Conservation (phyloP, 2,888 invertebrate species). For the Epinotia nisella region DNA sequence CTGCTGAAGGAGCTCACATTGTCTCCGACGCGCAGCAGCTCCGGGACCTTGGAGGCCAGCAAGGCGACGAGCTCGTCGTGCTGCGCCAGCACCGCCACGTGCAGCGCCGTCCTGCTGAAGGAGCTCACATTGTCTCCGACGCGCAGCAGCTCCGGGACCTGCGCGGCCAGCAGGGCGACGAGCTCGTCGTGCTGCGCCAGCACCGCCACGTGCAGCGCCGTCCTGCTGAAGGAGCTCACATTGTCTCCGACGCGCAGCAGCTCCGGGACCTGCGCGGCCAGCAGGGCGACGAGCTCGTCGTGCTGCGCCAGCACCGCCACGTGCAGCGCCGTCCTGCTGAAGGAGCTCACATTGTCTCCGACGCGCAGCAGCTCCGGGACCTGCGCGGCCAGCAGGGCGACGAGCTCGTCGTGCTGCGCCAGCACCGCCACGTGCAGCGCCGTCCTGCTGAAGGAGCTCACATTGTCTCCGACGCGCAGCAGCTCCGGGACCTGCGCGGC, state of each 20-base stretch:
- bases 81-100: constrained; percentile 94
- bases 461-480: constrained; percentile 92
- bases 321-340: constrained; percentile 92
- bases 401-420: constrained; percentile 92
- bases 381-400: constrained; percentile 89
- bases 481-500: constrained; percentile 89
- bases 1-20: constrained; percentile 93
- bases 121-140: constrained; percentile 94
- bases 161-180: constrained; percentile 89
- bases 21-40: constrained; percentile 91
- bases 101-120: constrained; percentile 91
- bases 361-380: constrained; percentile 90
- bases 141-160: constrained; percentile 89
- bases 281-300: constrained; percentile 91
- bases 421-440: constrained; percentile 95
- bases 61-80: constrained; percentile 92
- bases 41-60: constrained; percentile 89
- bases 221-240: constrained; percentile 91
- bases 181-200: constrained; percentile 92
- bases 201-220: constrained; percentile 94
- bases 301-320: constrained; percentile 94
- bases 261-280: constrained; percentile 89
- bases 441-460: constrained; percentile 90
- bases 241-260: constrained; percentile 92
- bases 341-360: constrained; percentile 94